Percentiles rank a stretch among this genome's conserved stretches.
Evolutionary conservation across 2,888 invertebrate species (phyloP).

Genomic region (Orchesella flavescens): DNA sequence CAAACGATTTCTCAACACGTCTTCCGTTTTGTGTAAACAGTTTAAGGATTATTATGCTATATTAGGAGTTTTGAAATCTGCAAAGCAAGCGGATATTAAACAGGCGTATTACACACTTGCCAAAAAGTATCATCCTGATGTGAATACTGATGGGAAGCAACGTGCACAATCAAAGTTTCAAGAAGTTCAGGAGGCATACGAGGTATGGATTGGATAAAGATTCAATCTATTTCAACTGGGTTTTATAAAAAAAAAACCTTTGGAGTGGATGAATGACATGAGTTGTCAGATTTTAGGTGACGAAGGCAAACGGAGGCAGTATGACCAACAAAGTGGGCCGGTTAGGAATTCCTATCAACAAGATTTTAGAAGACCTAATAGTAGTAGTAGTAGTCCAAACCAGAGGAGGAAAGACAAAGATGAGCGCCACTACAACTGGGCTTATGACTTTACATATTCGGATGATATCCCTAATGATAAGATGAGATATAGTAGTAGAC

Average conservation of each 20-base stretch:
- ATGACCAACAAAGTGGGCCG: conserved; percentile 88
- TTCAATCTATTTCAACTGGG: background rate
- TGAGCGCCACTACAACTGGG: conserved; percentile 18
- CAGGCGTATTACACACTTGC: conserved; percentile 97
- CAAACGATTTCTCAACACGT: conserved; percentile 6
- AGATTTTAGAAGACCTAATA: background rate
- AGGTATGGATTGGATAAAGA: conserved; percentile 78
- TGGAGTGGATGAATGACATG: background rate
- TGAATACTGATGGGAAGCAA: conserved; percentile 88
- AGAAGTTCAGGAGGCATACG: conserved; percentile 99
- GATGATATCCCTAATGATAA: conserved; percentile 14
- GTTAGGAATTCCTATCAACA: conserved; percentile 79
- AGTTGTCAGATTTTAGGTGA: conserved; percentile 85
- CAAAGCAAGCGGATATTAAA: conserved; percentile 91
- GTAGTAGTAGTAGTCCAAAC: background rate
- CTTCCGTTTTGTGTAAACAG: background rate
- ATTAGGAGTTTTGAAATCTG: conserved; percentile 91
- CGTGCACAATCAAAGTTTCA: conserved; percentile 91
- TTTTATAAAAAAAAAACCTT: background rate
- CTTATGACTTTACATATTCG: conserved; percentile 22
- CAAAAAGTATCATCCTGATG: conserved; percentile 98
- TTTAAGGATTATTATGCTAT: conserved; percentile 90
- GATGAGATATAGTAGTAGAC: background rate
- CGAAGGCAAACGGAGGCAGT: conserved; percentile 91
- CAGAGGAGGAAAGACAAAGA: background rate